Base-by-base conservation (phyloP, 2,888 invertebrate genomes). In the Drosophila recens region DNA sequence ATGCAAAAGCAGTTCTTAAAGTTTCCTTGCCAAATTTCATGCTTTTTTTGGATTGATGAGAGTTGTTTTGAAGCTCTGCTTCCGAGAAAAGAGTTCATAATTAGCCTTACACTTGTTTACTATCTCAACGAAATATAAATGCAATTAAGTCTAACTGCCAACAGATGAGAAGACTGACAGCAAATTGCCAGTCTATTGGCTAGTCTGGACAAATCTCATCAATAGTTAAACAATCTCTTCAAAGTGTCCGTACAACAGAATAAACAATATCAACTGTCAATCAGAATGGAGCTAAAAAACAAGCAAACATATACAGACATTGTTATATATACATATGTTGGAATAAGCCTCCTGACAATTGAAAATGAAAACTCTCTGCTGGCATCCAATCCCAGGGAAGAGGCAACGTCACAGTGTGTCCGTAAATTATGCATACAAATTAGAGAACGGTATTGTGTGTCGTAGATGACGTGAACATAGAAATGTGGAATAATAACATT, bases 401-500 rank as follows among this genome's bases (percentile, higher is more conserved):
- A 61, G 61, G 17, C 9, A 15, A 51, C 67, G 23, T 48, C 63
- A 38, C 56, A 59, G 59, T 67, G 52, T 67, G 67, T 64, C 65
- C 76, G 73, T 86, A 83, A 88, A 84, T 88, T 88, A 84, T 84
- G 87, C 87, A 84, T 83, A 86, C 89, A 84, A 84, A 84, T 84
- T 84, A 88, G 89, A 86, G 75, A 75, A 69, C 62, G 67, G 67
- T 68, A 74, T 64, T 69, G 75, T 73, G 62, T 67, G 56, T 52
- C 63, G 72, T 67, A 78, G 71, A 70, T 88, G 89, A 88, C 71
- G 78, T 83, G 75, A 86, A 86, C 89, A 84, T 74, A 68, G 76
- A 86, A 88, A 83, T 84, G 84, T 86, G 83, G 84, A 88, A 84
- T 86, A 84, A 84, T 88, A 84, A 84, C 84, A 88, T 84, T 84